Evolutionary conservation across 2,888 invertebrate species (phyloP), one percentile per base, ranked within the genome.

Genomic region (Drosophila gaucha): DNA sequence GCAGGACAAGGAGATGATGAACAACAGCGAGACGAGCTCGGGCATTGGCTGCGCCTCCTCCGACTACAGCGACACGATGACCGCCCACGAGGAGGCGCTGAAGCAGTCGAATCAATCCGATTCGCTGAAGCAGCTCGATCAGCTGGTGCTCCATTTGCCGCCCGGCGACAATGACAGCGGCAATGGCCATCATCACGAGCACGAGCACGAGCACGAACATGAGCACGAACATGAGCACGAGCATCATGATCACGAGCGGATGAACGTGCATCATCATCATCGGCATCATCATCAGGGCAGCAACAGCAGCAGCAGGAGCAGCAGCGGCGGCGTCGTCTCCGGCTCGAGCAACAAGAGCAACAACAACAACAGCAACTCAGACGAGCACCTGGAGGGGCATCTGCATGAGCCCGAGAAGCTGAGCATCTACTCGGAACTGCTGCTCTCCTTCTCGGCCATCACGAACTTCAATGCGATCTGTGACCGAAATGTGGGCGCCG

Each of bases 381-480:
- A 94, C 67, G 94, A 94, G 82, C 92, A 93, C 14, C 92, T 94
- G 59, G 94, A 94, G 20, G 90, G 90, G 0, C 92, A 91, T 91
- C 77, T 93, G 63, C 92, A 93, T 1, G 92, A 93, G 41, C 93
- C 93, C n/a, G 90, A 91, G 43, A 91, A 92, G 68, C 79, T 91
- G n/a, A 89, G 90, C 85, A 78, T 91, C 51, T 90, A 88, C 60
- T 89, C 91, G 1, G 94, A 96, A 86, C 91, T 96, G 59, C 91
- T 96, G 75, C 93, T 96, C 9, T 96, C 97, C 67, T 96, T 96
- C 92, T 96, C 96, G 16, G 93, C 95, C 76, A 93, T 94, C 78
- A 95, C 96, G 73, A 96, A 96, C 88, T 93, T 96, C 82, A 95
- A 95, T 91, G 95, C 96, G 86, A 94, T 97, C 88, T 95, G 95